Base-by-base conservation (phyloP, 2,797 vertebrate species). In the Threskiornis aethiopicus region DNA sequence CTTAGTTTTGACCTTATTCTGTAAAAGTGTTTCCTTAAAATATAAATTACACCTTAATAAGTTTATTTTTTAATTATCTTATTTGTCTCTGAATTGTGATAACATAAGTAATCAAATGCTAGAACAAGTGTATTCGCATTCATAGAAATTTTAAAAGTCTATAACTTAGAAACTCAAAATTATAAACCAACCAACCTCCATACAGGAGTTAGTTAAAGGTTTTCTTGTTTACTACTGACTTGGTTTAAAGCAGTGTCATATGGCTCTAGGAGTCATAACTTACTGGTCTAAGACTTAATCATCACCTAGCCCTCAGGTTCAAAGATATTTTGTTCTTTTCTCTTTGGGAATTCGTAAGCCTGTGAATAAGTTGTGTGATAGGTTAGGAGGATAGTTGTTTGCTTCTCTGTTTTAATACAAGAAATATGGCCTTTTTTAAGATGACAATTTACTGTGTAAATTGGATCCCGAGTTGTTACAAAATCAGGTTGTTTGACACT, bases 401-500 rank as follows among this genome's bases (percentile, higher is more conserved):
- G 20, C 47, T 49, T 47, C 20, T 64, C 62, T 33, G 16, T 35
- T 57, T 51, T 22, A 71, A 41, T 47, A 62, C 5, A 37, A 54
- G 75, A 64, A 55, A 16, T 18, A 3, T 0, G 2, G 16, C 35
- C 6, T 5, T 29, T 37, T 73, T 57, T 33, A 14, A 33, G 22
- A 20, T 39, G 64, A 9, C 26, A 59, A 0, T 25, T 84, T 64
- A 4, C 26, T 42, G 6, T 2, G 37, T 52, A 6, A 24, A 2
- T 58, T 35, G 18, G 29, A 37, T 58, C 20, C 21, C 0, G 20
- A 35, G 72, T 5, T 44, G 19, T 62, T 55, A 31, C 39, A 58
- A 58, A 65, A 2, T 17, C 55, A 10, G 28, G 8, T 20, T 2
- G 5, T 33, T 65, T 73, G 44, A 69, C 46, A 44, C 29, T 61